Percentiles rank a stretch among this genome's conserved stretches.
Evolutionary conservation across 2,113 vertebrate species (phyloP).

Genomic region (Phylloscopus trochilus): DNA sequence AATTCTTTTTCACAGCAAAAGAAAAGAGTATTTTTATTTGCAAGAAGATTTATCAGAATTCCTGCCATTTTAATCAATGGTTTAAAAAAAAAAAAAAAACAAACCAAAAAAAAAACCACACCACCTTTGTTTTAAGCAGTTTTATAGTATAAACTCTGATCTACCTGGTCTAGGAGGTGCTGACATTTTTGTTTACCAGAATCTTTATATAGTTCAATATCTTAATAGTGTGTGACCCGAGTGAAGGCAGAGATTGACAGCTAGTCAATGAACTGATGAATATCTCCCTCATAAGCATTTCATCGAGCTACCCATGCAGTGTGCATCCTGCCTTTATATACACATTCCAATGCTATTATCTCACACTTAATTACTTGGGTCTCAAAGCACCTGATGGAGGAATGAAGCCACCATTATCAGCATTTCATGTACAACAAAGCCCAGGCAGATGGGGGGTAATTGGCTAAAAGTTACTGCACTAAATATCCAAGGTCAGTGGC

Average conservation of each 20-base stretch:
- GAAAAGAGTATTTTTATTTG: background rate
- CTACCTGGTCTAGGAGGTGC: background rate
- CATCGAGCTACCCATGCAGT: background rate
- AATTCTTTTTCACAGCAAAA: background rate
- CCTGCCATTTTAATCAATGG: background rate
- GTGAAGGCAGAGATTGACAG: slow-evolving; percentile 25
- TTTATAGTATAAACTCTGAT: background rate
- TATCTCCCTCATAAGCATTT: slow-evolving; percentile 47
- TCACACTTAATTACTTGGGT: slow-evolving; percentile 33
- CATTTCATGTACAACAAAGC: background rate
- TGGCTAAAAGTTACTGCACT: background rate
- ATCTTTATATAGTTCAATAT: slow-evolving; percentile 28
- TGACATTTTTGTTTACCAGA: slow-evolving; percentile 2
- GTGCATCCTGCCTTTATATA: background rate
- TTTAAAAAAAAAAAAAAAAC: background rate
- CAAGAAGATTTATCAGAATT: background rate
- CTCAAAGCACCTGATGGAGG: slow-evolving; percentile 4
- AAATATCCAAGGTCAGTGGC: slow-evolving; percentile 15
- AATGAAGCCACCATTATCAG: slow-evolving; percentile 12
- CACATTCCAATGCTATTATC: background rate
- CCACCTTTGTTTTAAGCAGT: background rate
- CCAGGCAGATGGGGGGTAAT: background rate
- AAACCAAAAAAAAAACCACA: background rate
- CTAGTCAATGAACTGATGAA: slow-evolving; percentile 36
- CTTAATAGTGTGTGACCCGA: slow-evolving; percentile 11